These are phyloP conservation scores for Meliscaeva auricollis DNA, from an alignment of 2,888 invertebrate genomes.

Conservation along the genomic window DNA sequence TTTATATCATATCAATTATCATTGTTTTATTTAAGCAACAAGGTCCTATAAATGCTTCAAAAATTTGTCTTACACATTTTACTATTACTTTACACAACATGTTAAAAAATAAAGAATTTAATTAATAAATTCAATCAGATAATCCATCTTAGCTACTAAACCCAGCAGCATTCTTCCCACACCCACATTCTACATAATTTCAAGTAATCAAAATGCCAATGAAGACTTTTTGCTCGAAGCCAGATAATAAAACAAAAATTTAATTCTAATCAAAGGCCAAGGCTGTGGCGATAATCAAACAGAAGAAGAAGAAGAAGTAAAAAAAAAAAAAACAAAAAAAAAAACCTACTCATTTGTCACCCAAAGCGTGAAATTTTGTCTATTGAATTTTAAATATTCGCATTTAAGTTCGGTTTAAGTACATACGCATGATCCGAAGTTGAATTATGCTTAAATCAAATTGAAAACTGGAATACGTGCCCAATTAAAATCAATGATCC, in stretches of 20 bases:
- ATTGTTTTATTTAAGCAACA: no score
- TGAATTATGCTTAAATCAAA: constrained; percentile 53
- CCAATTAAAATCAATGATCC: constrained; percentile 51
- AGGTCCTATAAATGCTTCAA: neutral
- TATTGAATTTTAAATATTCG: constrained; percentile 52
- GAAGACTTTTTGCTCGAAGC: constrained; percentile 45
- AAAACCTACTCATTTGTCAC: constrained; percentile 61
- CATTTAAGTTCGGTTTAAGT: constrained; percentile 18
- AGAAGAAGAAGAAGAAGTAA: neutral
- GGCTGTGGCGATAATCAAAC: constrained; percentile 52
- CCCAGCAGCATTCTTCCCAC: constrained; percentile 35
- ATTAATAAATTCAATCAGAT: neutral
- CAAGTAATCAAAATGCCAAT: constrained; percentile 46
- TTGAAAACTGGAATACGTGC: constrained; percentile 60
- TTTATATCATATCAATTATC: no score
- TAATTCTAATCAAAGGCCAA: constrained; percentile 67
- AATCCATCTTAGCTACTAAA: constrained; percentile 16
- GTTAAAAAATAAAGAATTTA: neutral
- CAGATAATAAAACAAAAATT: constrained; percentile 62
- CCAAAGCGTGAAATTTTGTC: constrained; percentile 49
- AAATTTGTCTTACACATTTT: neutral
- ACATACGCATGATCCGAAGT: constrained; percentile 13
- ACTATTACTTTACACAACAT: neutral
- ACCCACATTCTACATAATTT: constrained; percentile 46
- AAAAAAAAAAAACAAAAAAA: no score